Percentiles rank a stretch among this genome's conserved stretches.
Conservation (phyloP, 2,113 vertebrate species). For the Callipepla squamata region DNA sequence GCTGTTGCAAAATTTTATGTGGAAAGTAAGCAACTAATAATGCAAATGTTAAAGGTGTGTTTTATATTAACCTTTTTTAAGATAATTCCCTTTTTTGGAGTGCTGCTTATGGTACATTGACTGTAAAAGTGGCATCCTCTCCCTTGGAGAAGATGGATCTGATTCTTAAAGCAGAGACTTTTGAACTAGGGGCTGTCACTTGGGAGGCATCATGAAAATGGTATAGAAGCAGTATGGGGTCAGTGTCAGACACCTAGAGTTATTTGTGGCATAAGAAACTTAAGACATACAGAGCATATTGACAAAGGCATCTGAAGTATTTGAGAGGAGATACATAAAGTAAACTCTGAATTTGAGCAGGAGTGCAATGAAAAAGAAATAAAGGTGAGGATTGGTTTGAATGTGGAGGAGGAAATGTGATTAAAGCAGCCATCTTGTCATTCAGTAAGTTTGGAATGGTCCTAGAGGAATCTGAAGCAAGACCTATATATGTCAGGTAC, state of each 20-base stretch:
- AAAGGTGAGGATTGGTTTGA: neutral
- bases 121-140: neutral
- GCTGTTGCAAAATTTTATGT: neutral
- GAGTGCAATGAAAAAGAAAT: neutral
- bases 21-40: neutral
- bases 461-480: neutral
- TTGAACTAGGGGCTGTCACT: neutral
- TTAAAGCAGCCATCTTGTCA: too few species aligned
- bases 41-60: neutral
- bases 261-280: neutral
- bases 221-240: neutral
- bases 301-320: neutral
- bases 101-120: neutral
- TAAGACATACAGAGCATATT: fast-evolving
- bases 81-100: neutral
- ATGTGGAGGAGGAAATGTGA: neutral
- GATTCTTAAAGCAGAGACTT: neutral
- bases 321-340: neutral
- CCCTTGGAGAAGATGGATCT: neutral
- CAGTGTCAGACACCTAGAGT: neutral
- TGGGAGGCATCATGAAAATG: neutral
- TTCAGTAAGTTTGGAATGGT: neutral
- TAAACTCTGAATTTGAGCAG: neutral
- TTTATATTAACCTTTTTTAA: neutral
- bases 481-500: neutral